Evolutionary conservation across 2,113 vertebrate species (phyloP).

Genomic region (Mola mola): DNA sequence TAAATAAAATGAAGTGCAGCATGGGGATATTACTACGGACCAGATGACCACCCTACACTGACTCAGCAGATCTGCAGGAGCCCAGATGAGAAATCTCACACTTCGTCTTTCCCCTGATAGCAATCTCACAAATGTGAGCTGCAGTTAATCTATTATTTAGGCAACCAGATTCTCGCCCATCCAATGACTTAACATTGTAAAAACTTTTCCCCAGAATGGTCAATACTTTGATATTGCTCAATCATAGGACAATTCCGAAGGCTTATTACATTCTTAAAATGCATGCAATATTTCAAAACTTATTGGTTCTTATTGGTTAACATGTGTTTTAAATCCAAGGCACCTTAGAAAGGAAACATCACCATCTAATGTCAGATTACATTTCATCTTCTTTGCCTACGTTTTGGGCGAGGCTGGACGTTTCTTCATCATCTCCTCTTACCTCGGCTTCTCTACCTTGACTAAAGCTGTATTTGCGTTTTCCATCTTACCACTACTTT

Average conservation of each 20-base stretch:
- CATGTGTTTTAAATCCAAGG: conserved; percentile 68
- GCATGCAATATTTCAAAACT: conserved; percentile 56
- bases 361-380: conserved; percentile 80
- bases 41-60: not conserved
- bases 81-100: not conserved
- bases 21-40: not conserved
- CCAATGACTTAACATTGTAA: conserved; percentile 4
- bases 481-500: conserved; percentile 78
- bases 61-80: conserved; percentile 19
- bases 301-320: conserved; percentile 72
- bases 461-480: conserved; percentile 81
- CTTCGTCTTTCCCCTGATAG: not conserved
- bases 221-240: conserved; percentile 50
- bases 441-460: conserved; percentile 70
- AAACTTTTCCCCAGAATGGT: conserved; percentile 32
- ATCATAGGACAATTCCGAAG: conserved; percentile 42
- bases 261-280: conserved; percentile 20
- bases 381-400: conserved; percentile 76
- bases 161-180: conserved; percentile 4
- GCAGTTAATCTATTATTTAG: conserved; percentile 6
- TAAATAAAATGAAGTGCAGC: no score
- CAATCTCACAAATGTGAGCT: conserved; percentile 11
- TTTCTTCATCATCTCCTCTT: conserved; percentile 75
- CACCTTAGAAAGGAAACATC: conserved; percentile 73
- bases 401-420: conserved; percentile 69